These are phyloP conservation scores for Spongia lamella DNA, from an alignment of 37 sponge, comb jelly and placozoan species.

Conservation along the genomic window DNA sequence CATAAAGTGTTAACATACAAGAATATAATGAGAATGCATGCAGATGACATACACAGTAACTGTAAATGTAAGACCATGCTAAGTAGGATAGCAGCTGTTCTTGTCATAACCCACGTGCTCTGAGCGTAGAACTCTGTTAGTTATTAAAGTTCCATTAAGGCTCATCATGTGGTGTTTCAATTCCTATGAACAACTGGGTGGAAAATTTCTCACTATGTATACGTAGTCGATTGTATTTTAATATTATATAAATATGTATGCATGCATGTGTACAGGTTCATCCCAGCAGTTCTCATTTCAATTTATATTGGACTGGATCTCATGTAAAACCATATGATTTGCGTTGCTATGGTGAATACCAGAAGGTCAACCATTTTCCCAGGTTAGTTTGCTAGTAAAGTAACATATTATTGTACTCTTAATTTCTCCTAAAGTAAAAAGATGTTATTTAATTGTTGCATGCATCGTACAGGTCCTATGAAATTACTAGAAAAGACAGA, in stretches of 20 bases:
- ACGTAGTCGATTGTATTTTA: not conserved
- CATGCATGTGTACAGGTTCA: slow-evolving; percentile 19
- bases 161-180: no score
- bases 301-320: slow-evolving; percentile 51
- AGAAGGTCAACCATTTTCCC: slow-evolving; percentile 78
- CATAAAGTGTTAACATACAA: not conserved
- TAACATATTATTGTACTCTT: not conserved
- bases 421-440: no score
- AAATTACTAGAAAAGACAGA: slow-evolving; percentile 76
- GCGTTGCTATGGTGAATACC: slow-evolving; percentile 31
- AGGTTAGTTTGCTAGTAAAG: slow-evolving; percentile 27
- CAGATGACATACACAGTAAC: no score
- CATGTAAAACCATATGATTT: slow-evolving; percentile 41
- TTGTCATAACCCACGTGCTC: no score
- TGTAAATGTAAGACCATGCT: no score
- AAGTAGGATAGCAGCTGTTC: no score
- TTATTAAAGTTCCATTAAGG: no score
- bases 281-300: slow-evolving; percentile 51
- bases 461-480: slow-evolving; percentile 43
- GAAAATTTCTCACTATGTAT: no score
- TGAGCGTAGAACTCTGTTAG: no score
- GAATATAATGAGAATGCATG: no score
- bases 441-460: not conserved
- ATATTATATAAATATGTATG: not conserved
- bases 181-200: no score